Evolutionary conservation across 2,888 invertebrate species (phyloP), one percentile per base, ranked within the genome.

Genomic region (Thera obeliscata): DNA sequence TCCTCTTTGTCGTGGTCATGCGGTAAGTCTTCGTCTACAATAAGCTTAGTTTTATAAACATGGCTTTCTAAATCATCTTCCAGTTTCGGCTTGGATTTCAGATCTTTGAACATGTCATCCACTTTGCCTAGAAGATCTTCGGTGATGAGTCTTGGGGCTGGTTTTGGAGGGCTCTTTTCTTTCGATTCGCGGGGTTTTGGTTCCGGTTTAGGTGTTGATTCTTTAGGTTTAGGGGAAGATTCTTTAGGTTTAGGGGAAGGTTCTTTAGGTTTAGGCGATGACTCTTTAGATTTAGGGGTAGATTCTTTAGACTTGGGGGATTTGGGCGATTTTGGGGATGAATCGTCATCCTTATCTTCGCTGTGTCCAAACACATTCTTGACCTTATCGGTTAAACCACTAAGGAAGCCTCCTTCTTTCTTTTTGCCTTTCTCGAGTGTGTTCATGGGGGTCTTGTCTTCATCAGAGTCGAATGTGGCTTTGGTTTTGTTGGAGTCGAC

Each of bases 401-500:
- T 91, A 38, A 93, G 81, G 83, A 93, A 92, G 33, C 89, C 72
- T 0, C 90, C 91, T 46, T 86, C 82, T 66, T 94, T 92, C 77
- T 94, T 88, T 75, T 94, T 94, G 65, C 94, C 88, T 70, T 93
- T 94, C 62, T 92, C 89, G n/a, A 94, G 85, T 12, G 95, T 92
- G 67, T 94, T 94, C 82, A 93, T 93, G 5, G 94, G 92, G 11
- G 94, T 94, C 78, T 94, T 94, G 64, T 94, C 94, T 77, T 94
- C 93, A 57, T 94, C 94, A 0, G 95, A 94, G 75, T 94, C 94
- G 67, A 95, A 93, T 1, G 94, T 93, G 1, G 94, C 93, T 78
- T 94, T 94, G 48, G 91, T 90, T 74, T 94, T 94, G 82, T 95
- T 94, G 2, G 93, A 92, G 72, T 93, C 92, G 12, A 92, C 89